Evolutionary conservation across 2,888 invertebrate genomes (phyloP), one percentile per base, ranked within the genome.

Genomic region (Drosophila antonietae): DNA sequence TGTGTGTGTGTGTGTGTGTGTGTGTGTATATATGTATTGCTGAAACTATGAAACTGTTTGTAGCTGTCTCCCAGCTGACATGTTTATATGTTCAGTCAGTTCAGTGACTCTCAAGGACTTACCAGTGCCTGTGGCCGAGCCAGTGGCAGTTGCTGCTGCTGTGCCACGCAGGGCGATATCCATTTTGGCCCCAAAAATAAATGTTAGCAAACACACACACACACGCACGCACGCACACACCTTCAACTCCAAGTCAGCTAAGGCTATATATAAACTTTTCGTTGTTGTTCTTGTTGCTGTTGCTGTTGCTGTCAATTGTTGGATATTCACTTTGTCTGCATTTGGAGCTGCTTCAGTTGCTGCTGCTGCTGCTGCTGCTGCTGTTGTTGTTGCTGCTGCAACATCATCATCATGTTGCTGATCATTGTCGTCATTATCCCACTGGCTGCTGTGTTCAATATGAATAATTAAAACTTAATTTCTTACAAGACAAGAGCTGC

Each of bases 141-240:
- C 73, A 66, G 84, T 72, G 63, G 67, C 77, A 57, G 78, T 65
- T 44, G 46, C 7, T 35, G 79, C 23, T 35, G 79, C 63, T 68
- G 83, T 74, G 77, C 88, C 77, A 80, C 85, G 89, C 82, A 89
- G 70, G 61, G 84, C 89, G 68, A 86, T 82, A 88, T 86, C 85
- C 85, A 86, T 86, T 87, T 87, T 87, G 65, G 67, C 72, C 72
- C 72, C 79, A 76, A 79, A 79, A 86, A 83, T 83, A 82, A 77
- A 75, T 68, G 81, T 67, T 66, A 53, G 57, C 83, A 79, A 58
- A 49, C 77, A 76, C 65, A 83, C 70, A 68, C 62, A 67, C 61
- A 67, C 67, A 57, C 68, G 53, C 70, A 63, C 60, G 12, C 46
- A 63, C 35, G 37, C 37, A 14, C 37, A 39, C 71, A 59, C 56